Conservation (phyloP, 2,113 vertebrate species). For the Panthera tigris region DNA sequence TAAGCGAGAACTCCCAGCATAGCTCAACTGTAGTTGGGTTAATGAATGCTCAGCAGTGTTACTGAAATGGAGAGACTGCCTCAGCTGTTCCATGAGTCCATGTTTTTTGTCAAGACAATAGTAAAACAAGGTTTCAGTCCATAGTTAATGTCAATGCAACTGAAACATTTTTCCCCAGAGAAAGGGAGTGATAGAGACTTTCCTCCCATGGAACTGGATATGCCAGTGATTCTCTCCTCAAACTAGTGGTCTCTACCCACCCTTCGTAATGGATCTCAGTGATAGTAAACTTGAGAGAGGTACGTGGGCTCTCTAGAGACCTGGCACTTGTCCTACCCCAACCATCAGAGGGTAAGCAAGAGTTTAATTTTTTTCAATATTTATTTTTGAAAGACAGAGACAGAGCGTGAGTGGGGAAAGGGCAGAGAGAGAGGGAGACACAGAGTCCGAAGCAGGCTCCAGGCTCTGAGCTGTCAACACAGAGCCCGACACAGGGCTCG, state of each 20-base stretch:
- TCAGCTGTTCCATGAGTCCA: neutral
- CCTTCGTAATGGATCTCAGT: neutral
- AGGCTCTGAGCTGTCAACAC: too few species aligned
- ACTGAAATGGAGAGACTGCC: neutral
- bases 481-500: too few species aligned
- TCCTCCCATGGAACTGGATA: neutral
- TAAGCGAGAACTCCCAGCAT: neutral
- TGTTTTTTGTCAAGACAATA: slow-evolving; percentile 6
- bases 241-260: neutral
- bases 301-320: neutral
- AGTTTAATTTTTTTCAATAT: neutral
- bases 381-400: too few species aligned
- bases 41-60: neutral
- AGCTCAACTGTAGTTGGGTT: neutral
- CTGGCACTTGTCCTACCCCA: neutral
- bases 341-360: neutral
- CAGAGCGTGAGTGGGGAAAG: too few species aligned
- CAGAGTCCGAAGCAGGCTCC: too few species aligned
- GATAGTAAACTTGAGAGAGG: neutral
- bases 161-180: neutral
- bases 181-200: neutral
- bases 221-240: neutral
- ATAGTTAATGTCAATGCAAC: neutral
- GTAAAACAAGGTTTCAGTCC: neutral
- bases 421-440: too few species aligned